Evolutionary conservation across 2,888 invertebrate species (phyloP).

Genomic region (Cybosia mesomella): DNA sequence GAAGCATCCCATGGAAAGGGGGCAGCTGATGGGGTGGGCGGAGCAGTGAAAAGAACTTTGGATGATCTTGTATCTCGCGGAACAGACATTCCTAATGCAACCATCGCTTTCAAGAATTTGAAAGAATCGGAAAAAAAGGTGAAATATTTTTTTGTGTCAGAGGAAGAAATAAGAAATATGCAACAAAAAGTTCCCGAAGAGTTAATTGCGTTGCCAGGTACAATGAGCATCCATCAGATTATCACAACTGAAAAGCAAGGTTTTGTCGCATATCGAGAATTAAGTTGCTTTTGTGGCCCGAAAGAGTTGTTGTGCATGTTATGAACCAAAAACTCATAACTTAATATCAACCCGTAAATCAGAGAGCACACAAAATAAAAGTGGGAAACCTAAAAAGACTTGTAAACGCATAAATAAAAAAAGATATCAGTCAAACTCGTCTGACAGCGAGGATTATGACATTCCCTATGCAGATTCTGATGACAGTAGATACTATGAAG

Average conservation of each 20-base stretch:
- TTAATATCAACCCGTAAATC: slow-evolving; percentile 28
- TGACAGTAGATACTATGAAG: not conserved
- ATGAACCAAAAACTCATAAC: slow-evolving; percentile 30
- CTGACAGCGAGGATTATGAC: slow-evolving; percentile 3
- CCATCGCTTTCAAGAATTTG: slow-evolving; percentile 24
- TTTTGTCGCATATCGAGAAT: slow-evolving; percentile 29
- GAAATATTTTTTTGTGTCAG: slow-evolving; percentile 24
- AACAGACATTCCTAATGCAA: slow-evolving; percentile 29
- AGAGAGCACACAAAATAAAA: not conserved
- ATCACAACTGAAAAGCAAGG: slow-evolving; percentile 28
- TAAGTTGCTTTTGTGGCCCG: slow-evolving; percentile 24
- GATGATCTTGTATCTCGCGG: slow-evolving; percentile 28
- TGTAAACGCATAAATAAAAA: not conserved
- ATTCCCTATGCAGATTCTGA: not conserved
- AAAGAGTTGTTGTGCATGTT: slow-evolving; percentile 29
- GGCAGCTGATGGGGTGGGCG: not conserved
- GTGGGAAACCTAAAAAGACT: not conserved
- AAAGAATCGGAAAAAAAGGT: too few relatives aligned
- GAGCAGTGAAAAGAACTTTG: too few relatives aligned
- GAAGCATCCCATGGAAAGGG: not conserved
- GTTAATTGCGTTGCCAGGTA: slow-evolving; percentile 33
- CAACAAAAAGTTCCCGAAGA: slow-evolving; percentile 28
- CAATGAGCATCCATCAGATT: slow-evolving; percentile 34
- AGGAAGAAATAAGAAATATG: slow-evolving; percentile 31
- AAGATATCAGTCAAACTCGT: not conserved